Evolutionary conservation across 1,140 invertebrate genomes (phyloP).

Genomic region (Dreissena rostriformis): DNA sequence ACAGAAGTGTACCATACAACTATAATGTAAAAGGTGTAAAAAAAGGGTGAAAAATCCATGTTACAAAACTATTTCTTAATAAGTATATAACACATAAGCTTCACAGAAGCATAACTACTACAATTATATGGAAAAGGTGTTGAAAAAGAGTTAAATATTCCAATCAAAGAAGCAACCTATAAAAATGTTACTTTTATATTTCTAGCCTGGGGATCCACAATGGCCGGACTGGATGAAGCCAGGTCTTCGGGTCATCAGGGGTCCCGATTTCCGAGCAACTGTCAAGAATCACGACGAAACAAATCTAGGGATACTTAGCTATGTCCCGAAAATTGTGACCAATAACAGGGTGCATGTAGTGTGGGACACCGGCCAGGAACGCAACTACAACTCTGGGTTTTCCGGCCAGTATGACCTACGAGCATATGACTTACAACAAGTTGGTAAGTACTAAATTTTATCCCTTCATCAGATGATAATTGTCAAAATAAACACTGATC

Average conservation of each 20-base stretch:
- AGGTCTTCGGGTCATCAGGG: constrained; percentile 48
- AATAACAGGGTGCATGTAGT: constrained; percentile 46
- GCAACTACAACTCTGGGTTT: constrained; percentile 44
- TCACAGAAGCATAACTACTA: too few species aligned
- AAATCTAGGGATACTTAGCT: constrained; percentile 43
- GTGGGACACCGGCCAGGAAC: constrained; percentile 51
- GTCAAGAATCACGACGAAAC: constrained; percentile 31
- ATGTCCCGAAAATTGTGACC: constrained; percentile 41
- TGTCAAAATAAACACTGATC: too few species aligned
- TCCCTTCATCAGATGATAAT: not conserved
- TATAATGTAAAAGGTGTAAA: too few species aligned
- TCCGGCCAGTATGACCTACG: constrained; percentile 46
- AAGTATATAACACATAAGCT: too few species aligned
- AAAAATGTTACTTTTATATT: too few species aligned
- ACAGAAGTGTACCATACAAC: too few species aligned
- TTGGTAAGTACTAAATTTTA: constrained; percentile 33
- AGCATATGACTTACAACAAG: constrained; percentile 52
- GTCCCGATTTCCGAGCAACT: constrained; percentile 38
- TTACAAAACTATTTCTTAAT: too few species aligned
- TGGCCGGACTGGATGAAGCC: constrained; percentile 58
- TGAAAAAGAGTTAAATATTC: too few species aligned
- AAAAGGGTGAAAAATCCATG: too few species aligned
- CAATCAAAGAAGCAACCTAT: too few species aligned
- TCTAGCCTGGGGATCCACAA: not conserved
- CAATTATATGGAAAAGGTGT: too few species aligned